Evolutionary conservation across 2,113 vertebrate species (phyloP).

Genomic region (Zosterops pallidus): DNA sequence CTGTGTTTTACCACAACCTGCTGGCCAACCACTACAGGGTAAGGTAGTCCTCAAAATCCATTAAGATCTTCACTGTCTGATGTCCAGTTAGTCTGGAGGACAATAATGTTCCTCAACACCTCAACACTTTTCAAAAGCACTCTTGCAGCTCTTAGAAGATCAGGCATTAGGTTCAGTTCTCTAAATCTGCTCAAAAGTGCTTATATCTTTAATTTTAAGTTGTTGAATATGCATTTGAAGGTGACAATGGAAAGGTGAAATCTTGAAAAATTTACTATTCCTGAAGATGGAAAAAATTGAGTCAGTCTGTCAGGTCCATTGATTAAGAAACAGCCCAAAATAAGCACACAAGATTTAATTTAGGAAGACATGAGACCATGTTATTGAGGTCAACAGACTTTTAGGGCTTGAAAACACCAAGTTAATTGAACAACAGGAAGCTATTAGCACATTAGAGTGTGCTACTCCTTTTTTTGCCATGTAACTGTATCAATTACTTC

Average conservation of each 20-base stretch:
- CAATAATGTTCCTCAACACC: background rate
- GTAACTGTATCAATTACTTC: constrained; percentile 45
- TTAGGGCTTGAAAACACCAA: constrained; percentile 26
- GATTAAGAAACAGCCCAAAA: constrained; percentile 32
- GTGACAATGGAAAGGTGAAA: background rate
- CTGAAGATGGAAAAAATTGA: background rate
- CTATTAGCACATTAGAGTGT: constrained; percentile 21
- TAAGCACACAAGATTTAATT: background rate
- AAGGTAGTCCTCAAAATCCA: background rate
- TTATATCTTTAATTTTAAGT: background rate
- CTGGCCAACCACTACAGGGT: background rate
- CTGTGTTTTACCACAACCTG: background rate
- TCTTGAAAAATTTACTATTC: background rate
- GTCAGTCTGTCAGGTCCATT: background rate
- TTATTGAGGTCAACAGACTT: constrained; percentile 30
- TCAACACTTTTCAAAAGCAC: background rate
- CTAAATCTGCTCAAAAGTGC: background rate
- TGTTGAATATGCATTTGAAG: background rate
- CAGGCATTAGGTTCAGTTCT: background rate
- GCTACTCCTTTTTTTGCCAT: constrained; percentile 3
- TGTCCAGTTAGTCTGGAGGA: background rate
- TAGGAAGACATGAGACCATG: background rate
- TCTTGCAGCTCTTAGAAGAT: background rate
- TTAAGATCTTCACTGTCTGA: background rate
- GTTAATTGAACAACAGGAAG: constrained; percentile 54